Conservation (phyloP, 2,113 vertebrate genomes). For the Empidonax alnorum region DNA sequence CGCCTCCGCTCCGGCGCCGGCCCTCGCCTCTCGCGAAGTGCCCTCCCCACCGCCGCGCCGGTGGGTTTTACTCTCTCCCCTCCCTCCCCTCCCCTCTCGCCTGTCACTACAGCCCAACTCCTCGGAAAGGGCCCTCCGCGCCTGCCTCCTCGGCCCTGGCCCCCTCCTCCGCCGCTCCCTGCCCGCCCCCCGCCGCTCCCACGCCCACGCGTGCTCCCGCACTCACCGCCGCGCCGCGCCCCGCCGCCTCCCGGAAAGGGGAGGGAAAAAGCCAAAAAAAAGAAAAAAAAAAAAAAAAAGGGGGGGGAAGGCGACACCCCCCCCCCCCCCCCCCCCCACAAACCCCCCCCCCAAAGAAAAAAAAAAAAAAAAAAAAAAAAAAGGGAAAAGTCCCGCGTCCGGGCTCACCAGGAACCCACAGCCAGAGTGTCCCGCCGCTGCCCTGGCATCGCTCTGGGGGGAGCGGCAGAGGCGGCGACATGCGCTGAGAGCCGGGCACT, state of each 20-base stretch:
- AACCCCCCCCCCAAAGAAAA: background rate
- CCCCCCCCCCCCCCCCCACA: background rate
- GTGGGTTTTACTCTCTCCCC: background rate
- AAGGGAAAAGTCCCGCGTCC: background rate
- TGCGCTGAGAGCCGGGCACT: background rate
- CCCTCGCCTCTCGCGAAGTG: background rate
- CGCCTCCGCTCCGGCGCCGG: background rate
- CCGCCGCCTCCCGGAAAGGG: background rate
- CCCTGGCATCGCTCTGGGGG: background rate
- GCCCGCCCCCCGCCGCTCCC: conserved; percentile 18
- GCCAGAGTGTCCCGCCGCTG: background rate
- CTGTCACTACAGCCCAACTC: background rate
- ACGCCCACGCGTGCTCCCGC: background rate
- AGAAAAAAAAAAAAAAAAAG: rapidly evolving
- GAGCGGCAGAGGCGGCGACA: background rate
- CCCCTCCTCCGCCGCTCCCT: conserved; percentile 55
- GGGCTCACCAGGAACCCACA: background rate
- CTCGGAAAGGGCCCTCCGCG: background rate
- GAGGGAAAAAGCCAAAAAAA: background rate
- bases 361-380: rapidly evolving
- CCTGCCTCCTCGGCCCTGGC: conserved; percentile 60
- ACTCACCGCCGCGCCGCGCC: background rate
- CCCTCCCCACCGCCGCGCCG: conserved; percentile 16
- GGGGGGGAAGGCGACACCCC: too few relatives aligned
- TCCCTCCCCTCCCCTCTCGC: background rate